A percentile compares a stretch with the other conserved stretches of the same genome.
phyloP scores from a whole-genome alignment of 2,797 vertebrate genomes.

The Arrhamphus sclerolepis region DNA sequence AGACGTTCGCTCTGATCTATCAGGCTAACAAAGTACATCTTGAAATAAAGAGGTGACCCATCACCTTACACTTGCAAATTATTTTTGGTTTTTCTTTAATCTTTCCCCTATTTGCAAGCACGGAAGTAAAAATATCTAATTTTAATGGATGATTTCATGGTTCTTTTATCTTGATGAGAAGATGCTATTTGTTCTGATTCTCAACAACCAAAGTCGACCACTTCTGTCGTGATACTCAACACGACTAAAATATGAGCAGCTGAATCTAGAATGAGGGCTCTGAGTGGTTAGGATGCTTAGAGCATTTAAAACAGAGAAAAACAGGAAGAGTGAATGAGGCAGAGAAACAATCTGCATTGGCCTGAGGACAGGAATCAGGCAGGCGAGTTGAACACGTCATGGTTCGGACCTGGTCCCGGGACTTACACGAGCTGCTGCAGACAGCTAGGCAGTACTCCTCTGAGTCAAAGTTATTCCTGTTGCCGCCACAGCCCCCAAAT shows the following conservation, averaged over 20 bases:
- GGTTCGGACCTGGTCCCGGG: slow-evolving; percentile 34
- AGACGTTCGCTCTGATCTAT: too few species aligned
- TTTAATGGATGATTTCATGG: background rate
- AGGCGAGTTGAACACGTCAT: slow-evolving; percentile 18
- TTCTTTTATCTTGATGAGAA: slow-evolving; percentile 2
- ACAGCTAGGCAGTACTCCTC: slow-evolving; percentile 98
- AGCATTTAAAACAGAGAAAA: slow-evolving; percentile 6
- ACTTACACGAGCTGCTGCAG: slow-evolving; percentile 98
- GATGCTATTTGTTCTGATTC: too few species aligned
- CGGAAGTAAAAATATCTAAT: background rate
- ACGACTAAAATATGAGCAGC: slow-evolving; percentile 3
- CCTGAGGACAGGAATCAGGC: slow-evolving; percentile 55
- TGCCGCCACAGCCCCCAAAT: slow-evolving; percentile 98
- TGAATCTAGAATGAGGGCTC: slow-evolving; percentile 39
- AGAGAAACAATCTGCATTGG: slow-evolving; percentile 39
- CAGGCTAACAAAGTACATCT: too few species aligned
- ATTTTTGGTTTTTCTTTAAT: too few species aligned
- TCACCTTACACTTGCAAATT: too few species aligned
- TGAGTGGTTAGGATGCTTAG: slow-evolving; percentile 48
- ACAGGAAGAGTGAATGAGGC: slow-evolving; percentile 22
- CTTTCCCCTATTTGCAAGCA: background rate
- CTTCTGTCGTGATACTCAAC: too few species aligned
- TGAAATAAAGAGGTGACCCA: too few species aligned
- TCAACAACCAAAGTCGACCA: too few species aligned
- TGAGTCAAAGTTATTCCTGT: slow-evolving; percentile 99